Evolutionary conservation across 2,113 vertebrate species (phyloP).

Genomic region (Festucalex cinctus): DNA sequence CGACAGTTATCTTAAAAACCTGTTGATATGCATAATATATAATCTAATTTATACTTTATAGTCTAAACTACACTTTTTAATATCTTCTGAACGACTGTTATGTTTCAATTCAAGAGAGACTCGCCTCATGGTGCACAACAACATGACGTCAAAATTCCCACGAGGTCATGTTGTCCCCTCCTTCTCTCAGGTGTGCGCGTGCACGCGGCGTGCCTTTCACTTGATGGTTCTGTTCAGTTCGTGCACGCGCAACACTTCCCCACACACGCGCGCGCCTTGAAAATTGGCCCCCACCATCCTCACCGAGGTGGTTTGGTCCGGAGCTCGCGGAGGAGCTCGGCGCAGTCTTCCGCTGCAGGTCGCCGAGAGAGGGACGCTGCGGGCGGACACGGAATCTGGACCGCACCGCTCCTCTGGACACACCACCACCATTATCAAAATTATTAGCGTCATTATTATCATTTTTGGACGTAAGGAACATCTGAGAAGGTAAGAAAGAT

Average conservation of each 20-base stretch:
- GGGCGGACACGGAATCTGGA: slow-evolving; percentile 40
- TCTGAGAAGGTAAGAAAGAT: slow-evolving; percentile 51
- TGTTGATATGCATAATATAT: not conserved
- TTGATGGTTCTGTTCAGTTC: no score
- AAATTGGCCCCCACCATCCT: slow-evolving; percentile 24
- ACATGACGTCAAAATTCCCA: not conserved
- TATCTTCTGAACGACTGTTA: not conserved
- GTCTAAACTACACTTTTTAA: not conserved
- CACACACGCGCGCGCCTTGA: slow-evolving; percentile 30
- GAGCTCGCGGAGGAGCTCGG: slow-evolving; percentile 43
- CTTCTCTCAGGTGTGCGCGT: not conserved
- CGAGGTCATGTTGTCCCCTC: not conserved
- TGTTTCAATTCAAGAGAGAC: not conserved
- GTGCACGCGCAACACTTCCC: not conserved
- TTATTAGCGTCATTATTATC: not conserved
- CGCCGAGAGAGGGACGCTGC: slow-evolving; percentile 50
- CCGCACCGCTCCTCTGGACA: slow-evolving; percentile 7
- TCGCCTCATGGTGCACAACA: not conserved
- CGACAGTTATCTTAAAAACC: not conserved
- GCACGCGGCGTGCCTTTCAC: not conserved
- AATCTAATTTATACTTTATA: not conserved
- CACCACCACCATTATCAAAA: slow-evolving; percentile 3
- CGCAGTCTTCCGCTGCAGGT: slow-evolving; percentile 66
- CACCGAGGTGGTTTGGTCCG: slow-evolving; percentile 61
- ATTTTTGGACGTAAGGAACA: slow-evolving; percentile 37